Evolutionary conservation across 2,888 invertebrate species (phyloP).

Genomic region (Drosophila aldrichi): DNA sequence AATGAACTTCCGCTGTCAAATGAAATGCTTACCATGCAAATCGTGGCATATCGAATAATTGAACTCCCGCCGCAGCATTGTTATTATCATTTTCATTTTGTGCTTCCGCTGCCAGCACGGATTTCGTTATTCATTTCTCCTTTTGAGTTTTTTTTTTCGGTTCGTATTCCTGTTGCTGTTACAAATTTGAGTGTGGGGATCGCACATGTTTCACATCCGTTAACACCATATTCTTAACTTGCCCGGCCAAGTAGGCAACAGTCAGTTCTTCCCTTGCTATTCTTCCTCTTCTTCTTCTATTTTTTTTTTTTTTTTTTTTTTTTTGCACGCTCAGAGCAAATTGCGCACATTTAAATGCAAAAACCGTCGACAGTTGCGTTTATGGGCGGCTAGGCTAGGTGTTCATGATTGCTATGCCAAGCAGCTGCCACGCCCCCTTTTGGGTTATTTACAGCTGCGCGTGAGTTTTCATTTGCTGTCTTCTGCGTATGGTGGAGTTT

Average conservation of each 20-base stretch:
- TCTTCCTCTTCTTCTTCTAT: not conserved
- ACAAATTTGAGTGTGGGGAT: conserved; percentile 26
- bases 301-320: conserved; percentile 18
- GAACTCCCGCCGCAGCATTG: conserved; percentile 66
- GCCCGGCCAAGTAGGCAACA: conserved; percentile 64
- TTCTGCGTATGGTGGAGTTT: conserved; percentile 51
- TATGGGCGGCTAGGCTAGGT: conserved; percentile 68
- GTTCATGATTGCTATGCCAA: conserved; percentile 61
- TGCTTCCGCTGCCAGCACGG: conserved; percentile 50
- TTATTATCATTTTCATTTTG: conserved; percentile 74
- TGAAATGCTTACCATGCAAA: conserved; percentile 75
- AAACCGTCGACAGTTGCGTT: conserved; percentile 71
- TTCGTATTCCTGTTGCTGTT: conserved; percentile 23
- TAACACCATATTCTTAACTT: conserved; percentile 58
- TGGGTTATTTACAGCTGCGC: conserved; percentile 64
- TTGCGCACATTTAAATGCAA: conserved; percentile 77
- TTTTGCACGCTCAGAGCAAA: conserved; percentile 45
- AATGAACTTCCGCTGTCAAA: conserved; percentile 74
- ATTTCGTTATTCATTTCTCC: conserved; percentile 4
- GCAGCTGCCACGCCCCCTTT: conserved; percentile 28
- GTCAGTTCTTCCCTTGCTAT: conserved; percentile 10
- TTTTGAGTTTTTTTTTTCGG: conserved; percentile 20
- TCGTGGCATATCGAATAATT: conserved; percentile 72
- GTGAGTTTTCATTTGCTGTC: conserved; percentile 67
- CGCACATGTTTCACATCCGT: conserved; percentile 75